Conservation (phyloP, 2,888 invertebrate species). For the Stenolophus ochropezus region DNA sequence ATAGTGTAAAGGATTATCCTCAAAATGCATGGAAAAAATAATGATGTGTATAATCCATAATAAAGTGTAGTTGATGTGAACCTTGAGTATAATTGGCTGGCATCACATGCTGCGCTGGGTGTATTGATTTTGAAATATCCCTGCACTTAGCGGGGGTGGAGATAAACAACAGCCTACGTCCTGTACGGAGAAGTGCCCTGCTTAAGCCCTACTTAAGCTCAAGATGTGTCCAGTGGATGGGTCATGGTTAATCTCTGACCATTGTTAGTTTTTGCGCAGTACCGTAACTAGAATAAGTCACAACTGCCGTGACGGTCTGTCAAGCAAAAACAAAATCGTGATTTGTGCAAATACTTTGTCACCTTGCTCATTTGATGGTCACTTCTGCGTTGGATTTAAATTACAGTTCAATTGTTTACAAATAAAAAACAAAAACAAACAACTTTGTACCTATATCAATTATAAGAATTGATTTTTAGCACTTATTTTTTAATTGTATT, state of each 20-base stretch:
- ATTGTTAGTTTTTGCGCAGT: conserved; percentile 44
- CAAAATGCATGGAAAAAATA: not conserved
- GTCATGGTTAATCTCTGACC: conserved; percentile 23
- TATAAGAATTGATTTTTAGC: not conserved
- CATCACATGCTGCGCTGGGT: not conserved
- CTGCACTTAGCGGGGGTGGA: not conserved
- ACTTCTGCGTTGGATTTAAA: conserved; percentile 6
- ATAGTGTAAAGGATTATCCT: conserved; percentile 2
- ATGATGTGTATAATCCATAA: not conserved
- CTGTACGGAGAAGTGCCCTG: not conserved
- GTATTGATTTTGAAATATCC: conserved; percentile 27
- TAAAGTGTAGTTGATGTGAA: not conserved
- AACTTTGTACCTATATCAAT: not conserved
- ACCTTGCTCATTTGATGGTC: conserved; percentile 32
- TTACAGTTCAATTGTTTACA: not conserved
- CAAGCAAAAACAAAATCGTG: conserved; percentile 40
- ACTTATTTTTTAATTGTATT: not conserved
- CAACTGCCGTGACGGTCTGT: conserved; percentile 20
- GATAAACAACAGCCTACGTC: not conserved
- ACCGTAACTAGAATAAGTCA: conserved; percentile 37
- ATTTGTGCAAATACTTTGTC: conserved; percentile 35
- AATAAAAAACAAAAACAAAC: not conserved
- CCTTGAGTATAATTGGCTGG: not conserved
- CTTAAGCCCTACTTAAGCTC: not conserved
- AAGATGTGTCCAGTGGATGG: conserved; percentile 7